Evolutionary conservation across 2,797 vertebrate species (phyloP), one percentile per base, ranked within the genome.

Genomic region (Meriones psammophilus): DNA sequence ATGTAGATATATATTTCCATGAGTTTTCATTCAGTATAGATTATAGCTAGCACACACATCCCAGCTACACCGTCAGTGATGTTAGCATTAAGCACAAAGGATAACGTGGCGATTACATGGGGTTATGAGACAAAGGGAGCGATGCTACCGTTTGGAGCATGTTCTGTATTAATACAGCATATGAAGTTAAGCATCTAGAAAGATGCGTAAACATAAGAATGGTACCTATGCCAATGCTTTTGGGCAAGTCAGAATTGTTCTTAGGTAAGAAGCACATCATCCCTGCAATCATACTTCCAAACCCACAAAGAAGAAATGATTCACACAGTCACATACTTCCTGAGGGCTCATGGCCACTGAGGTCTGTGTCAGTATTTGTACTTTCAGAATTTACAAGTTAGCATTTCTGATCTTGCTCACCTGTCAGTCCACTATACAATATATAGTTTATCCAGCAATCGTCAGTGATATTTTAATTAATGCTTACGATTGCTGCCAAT

Each of bases 181-280:
- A 15, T 91, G 20, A 42, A 15, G n/a, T 91, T 54, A 92, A 92
- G 92, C 10, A 46, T 64, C 62, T 78, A 69, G 66, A 87, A 92
- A 74, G 18, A 46, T 24, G 86, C 42, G 83, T 64, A 78, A 89
- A 91, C 56, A 71, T 30, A 58, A n/a, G 6, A 13, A 15, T 56
- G 60, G 66, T 68, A 56, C 5, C 30, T 56, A 5, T 36, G 26
- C 15, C 1, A 7, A 24, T 17, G 28, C 36, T 24, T 46, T 80
- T 73, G 73, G 42, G 50, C 46, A 54, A 60, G 17, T 87, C 22
- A 22, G 26, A 18, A 3, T 13, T 94, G 20, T 60, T 6, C 10
- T 81, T 77, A 20, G 9, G 28, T 14, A n/a, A 39, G 36, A 36
- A 42, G 56, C 1, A 50, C 39, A 8, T 50, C 3, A 33, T 8